Percentiles rank a stretch among this genome's conserved stretches.
Conservation (phyloP, 2,113 vertebrate genomes). For the Oostethus manadensis region DNA sequence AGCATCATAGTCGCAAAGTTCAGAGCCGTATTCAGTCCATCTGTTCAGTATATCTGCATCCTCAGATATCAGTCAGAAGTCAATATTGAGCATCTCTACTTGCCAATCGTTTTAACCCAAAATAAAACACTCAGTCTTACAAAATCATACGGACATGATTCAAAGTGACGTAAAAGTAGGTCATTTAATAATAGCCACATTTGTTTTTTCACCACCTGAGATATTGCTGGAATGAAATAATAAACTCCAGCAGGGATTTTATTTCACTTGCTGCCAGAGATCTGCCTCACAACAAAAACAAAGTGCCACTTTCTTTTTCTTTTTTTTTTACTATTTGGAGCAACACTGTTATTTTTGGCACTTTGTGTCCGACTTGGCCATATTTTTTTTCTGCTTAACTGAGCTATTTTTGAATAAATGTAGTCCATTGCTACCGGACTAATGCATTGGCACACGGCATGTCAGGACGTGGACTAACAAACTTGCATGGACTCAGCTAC, state of each 20-base stretch:
- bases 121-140: neutral
- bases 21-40: no score
- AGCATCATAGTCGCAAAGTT: no score
- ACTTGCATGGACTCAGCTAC: no score
- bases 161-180: neutral
- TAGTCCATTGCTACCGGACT: slow-evolving; percentile 5
- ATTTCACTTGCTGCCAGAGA: neutral
- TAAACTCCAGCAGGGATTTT: neutral
- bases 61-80: neutral
- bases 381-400: neutral
- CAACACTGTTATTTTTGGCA: slow-evolving; percentile 20
- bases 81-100: neutral
- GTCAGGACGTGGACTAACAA: slow-evolving; percentile 1
- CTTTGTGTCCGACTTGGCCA: slow-evolving; percentile 24
- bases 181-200: neutral
- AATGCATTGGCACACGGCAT: slow-evolving; percentile 14
- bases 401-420: slow-evolving; percentile 5
- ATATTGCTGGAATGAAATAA: neutral
- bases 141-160: neutral
- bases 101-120: neutral
- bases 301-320: slow-evolving; percentile 3
- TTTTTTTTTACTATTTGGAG: slow-evolving; percentile 1
- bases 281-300: neutral
- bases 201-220: no score
- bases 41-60: no score